phyloP scores from a whole-genome alignment of 2,797 vertebrate species.

The Phaenicophaeus curvirostris region DNA sequence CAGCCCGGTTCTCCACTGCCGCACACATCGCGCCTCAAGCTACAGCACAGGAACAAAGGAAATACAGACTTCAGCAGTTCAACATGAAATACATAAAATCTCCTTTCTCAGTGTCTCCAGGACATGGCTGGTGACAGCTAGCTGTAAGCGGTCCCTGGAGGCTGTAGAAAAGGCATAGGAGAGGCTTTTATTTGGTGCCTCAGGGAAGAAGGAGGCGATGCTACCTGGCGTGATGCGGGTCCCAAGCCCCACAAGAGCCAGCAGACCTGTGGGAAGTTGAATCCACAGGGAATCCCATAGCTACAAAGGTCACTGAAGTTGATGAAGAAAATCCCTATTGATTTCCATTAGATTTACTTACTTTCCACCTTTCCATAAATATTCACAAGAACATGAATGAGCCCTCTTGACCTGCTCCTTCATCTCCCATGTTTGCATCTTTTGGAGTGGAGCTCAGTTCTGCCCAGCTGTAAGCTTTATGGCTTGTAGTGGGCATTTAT shows the following conservation, averaged over 20 bases:
- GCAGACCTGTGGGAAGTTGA: neutral
- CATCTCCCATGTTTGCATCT: too few species aligned
- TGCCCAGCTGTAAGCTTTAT: neutral
- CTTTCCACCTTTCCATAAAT: neutral
- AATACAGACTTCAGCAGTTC: conserved; percentile 4
- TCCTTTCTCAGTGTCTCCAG: neutral
- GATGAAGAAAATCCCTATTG: neutral
- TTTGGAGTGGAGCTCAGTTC: neutral
- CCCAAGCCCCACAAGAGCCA: accelerated
- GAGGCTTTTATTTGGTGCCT: neutral
- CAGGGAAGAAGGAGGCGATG: neutral
- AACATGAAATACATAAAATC: conserved; percentile 20
- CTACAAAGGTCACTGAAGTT: neutral
- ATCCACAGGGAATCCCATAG: neutral
- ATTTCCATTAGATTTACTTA: neutral
- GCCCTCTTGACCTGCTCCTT: neutral
- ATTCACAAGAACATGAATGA: neutral
- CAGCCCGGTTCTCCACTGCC: conserved; percentile 49
- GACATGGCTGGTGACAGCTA: neutral
- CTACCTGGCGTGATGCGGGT: neutral
- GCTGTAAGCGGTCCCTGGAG: neutral
- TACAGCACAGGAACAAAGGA: conserved; percentile 63
- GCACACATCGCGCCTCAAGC: conserved; percentile 19
- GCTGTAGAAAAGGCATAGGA: neutral
- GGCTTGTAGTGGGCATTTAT: neutral